A percentile compares a stretch with the other conserved stretches of the same genome.
Evolutionary conservation across 2,113 vertebrate species (phyloP).

Genomic region (Callospermophilus lateralis): DNA sequence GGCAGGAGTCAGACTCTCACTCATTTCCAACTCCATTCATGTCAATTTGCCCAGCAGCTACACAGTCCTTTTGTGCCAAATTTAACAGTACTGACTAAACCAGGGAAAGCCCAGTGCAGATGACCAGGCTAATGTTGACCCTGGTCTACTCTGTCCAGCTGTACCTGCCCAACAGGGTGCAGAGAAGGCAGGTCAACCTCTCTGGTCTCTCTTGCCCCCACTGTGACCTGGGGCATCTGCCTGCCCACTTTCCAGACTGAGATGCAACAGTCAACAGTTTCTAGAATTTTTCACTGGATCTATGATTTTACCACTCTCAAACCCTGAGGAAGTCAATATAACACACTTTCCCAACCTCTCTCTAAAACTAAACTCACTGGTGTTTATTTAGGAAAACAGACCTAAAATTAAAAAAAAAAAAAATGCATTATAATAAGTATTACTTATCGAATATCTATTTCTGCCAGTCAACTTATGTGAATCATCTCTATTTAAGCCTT

Average conservation of each 20-base stretch:
- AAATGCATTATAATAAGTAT: background rate
- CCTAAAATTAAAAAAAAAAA: background rate
- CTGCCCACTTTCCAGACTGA: background rate
- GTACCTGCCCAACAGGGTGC: slow-evolving; percentile 44
- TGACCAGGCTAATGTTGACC: slow-evolving; percentile 78
- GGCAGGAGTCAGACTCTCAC: fast-evolving
- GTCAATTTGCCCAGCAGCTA: background rate
- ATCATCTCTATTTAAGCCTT: background rate
- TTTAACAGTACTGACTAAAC: background rate
- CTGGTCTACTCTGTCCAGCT: slow-evolving; percentile 76
- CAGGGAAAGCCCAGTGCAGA: slow-evolving; percentile 47
- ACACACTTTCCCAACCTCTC: background rate
- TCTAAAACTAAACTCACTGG: background rate
- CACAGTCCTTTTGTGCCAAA: background rate
- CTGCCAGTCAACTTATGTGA: background rate
- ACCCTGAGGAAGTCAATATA: background rate
- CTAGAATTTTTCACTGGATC: background rate
- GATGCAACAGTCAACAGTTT: background rate
- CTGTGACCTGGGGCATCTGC: background rate
- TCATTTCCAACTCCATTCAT: background rate
- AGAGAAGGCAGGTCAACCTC: background rate
- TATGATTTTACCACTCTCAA: background rate
- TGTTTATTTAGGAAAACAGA: slow-evolving; percentile 25
- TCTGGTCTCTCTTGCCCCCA: background rate
- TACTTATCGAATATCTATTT: background rate